Evolutionary conservation across 2,797 vertebrate species (phyloP).

Genomic region (Coluber constrictor): DNA sequence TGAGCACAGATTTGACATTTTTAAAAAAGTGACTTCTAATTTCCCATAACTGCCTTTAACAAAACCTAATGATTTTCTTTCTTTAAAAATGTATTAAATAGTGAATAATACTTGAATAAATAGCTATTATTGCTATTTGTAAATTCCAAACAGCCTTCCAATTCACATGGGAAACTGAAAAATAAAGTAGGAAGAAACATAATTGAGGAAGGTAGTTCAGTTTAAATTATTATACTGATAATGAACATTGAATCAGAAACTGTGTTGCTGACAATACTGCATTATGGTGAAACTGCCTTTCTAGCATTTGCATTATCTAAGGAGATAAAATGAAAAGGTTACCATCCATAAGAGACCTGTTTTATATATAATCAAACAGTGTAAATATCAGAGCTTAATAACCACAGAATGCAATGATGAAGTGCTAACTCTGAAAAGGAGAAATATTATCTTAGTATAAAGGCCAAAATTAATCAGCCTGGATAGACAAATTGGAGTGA

Average conservation of each 20-base stretch:
- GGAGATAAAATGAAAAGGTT: neutral
- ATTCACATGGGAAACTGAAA: neutral
- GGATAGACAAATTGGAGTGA: neutral
- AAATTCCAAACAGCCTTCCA: conserved; percentile 10
- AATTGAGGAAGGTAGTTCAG: neutral
- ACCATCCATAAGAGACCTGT: neutral
- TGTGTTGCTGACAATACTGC: neutral
- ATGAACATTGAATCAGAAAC: neutral
- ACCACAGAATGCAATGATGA: neutral
- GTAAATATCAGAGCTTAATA: neutral
- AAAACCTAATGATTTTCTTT: conserved; percentile 23
- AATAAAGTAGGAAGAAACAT: neutral
- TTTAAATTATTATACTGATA: neutral
- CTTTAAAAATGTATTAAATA: conserved; percentile 29
- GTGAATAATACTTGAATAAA: neutral
- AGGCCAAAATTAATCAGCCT: neutral
- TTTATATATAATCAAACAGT: neutral
- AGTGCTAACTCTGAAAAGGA: neutral
- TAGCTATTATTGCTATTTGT: conserved; percentile 5
- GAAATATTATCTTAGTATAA: neutral
- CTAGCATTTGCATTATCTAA: neutral
- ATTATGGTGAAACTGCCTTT: neutral
- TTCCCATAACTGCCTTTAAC: conserved; percentile 25
- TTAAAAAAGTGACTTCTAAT: conserved; percentile 21
- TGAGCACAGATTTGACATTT: conserved; percentile 13